A percentile compares a stretch with the other conserved stretches of the same genome.
phyloP scores from a whole-genome alignment of 2,888 invertebrate genomes.

The Cerceris rybyensis region DNA sequence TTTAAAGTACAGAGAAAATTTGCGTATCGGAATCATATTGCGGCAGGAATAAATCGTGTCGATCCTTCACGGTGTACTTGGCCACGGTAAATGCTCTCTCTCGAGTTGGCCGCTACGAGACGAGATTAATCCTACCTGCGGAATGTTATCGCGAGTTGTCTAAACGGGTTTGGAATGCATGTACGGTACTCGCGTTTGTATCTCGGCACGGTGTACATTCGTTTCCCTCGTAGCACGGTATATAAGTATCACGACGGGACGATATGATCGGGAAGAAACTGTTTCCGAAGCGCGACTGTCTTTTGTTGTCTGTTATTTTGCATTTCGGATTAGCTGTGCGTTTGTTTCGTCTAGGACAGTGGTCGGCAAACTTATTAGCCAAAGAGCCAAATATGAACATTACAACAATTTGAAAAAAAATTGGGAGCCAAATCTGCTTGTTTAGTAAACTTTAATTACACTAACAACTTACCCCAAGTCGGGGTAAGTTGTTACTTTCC shows the following conservation, averaged over 20 bases:
- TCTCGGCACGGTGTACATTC: slow-evolving; percentile 12
- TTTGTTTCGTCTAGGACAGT: not conserved
- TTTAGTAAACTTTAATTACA: no score
- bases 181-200: slow-evolving; percentile 28
- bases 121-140: slow-evolving; percentile 45
- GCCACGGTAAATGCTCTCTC: slow-evolving; percentile 23
- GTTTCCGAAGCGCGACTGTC: not conserved
- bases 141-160: slow-evolving; percentile 53
- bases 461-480: no score
- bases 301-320: not conserved
- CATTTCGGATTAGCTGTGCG: not conserved
- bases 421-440: no score
- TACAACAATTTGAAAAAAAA: no score
- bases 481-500: no score
- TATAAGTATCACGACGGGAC: slow-evolving; percentile 17
- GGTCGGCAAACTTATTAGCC: no score
- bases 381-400: no score
- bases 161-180: slow-evolving; percentile 49
- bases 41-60: slow-evolving; percentile 20
- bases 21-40: slow-evolving; percentile 11
- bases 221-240: slow-evolving; percentile 11
- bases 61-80: slow-evolving; percentile 18
- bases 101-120: slow-evolving; percentile 8
- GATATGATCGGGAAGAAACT: slow-evolving; percentile 23
- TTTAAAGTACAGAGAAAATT: not conserved